Evolutionary conservation across 2,888 invertebrate genomes (phyloP), one percentile per base, ranked within the genome.

Genomic region (Archips xylosteana): DNA sequence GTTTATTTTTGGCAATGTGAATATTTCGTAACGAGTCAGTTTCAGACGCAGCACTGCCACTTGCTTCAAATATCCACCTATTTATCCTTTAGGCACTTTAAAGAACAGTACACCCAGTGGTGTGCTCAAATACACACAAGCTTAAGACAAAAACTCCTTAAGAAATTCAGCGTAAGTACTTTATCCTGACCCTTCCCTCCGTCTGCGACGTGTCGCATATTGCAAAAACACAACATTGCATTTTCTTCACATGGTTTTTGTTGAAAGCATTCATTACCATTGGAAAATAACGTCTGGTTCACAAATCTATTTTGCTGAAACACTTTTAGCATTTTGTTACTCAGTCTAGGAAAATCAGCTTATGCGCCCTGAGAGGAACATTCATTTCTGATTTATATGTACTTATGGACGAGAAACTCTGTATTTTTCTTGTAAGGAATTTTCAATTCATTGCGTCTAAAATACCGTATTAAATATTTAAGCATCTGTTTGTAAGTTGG

Each of bases 221-320:
- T 57, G 12, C 59, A 59, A 63, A 36, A 63, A 59, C 57, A 12
- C 59, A 63, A 47, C 64, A 73, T 73, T 73, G 68, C 69, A 69
- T 73, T 73, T 67, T 68, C 68, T 64, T 34, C 47, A 57, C 62
- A 68, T 73, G 63, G 59, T 60, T 59, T 72, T 69, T 69, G 57
- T 64, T 73, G 63, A 72, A 62, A 73, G 72, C 67, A 68, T 73
- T 47, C 62, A 72, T 72, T 62, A 47, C 67, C 13, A 60, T 59
- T 49, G 36, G 49, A 65, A 63, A 68, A 57, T 32, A 42, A n/a
- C 36, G 57, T 73, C 63, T 67, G 45, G 59, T 51, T 45, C 36
- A 39, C 49, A 64, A 69, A 68, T 68, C 57, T 68, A 72, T 68
- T 68, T 73, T 36, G 66, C 34, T 39, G 54, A 39, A 10, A 34